Conservation (phyloP, 2,888 invertebrate species). For the Lycia hirtaria region DNA sequence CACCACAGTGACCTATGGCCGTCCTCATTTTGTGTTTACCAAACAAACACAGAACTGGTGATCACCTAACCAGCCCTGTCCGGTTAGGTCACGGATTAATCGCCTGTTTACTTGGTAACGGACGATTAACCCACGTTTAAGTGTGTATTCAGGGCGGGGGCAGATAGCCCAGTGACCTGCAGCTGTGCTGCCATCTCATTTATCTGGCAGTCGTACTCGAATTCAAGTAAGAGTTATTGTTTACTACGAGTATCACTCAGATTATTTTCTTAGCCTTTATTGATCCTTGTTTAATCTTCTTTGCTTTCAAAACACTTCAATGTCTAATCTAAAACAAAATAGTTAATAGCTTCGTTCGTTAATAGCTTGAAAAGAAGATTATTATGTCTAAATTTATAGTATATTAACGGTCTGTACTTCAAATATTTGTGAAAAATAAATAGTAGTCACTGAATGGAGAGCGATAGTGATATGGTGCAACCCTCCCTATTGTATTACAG, state of each 20-base stretch:
- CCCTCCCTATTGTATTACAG: no score
- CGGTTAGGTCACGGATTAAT: conserved; percentile 1
- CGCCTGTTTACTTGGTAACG: background rate
- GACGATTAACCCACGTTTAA: background rate
- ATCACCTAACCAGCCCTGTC: background rate
- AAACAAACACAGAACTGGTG: background rate
- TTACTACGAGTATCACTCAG: background rate
- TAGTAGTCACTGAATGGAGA: no score
- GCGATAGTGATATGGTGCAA: no score
- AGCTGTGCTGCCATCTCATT: background rate
- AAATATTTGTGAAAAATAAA: no score
- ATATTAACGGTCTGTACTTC: no score
- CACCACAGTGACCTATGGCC: background rate
- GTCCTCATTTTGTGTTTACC: background rate
- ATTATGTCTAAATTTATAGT: no score
- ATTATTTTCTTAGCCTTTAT: background rate
- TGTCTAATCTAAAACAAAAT: no score
- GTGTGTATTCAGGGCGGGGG: conserved; percentile 6
- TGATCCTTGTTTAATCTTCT: background rate
- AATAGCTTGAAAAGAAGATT: no score
- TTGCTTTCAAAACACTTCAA: background rate
- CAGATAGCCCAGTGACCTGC: conserved; percentile 6
- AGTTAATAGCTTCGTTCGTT: no score
- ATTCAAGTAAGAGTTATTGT: background rate
- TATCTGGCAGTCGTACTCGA: background rate